Evolutionary conservation across 2,888 invertebrate genomes (phyloP), one percentile per base, ranked within the genome.

Genomic region (Orchestes rusci): DNA sequence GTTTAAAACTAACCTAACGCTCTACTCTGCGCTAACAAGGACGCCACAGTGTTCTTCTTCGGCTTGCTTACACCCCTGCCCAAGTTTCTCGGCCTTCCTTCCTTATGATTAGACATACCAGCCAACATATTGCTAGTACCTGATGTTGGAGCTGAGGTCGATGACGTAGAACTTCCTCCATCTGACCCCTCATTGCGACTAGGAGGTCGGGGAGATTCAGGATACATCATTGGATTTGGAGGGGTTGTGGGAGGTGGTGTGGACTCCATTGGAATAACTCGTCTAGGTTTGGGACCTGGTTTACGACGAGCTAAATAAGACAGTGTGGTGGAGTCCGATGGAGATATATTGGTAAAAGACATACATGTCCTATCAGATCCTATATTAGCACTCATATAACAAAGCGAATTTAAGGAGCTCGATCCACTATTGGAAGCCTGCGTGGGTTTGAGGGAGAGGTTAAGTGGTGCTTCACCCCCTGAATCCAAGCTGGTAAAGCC

Each of bases 1-100:
- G 10, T 10, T 23, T 10, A 23, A 23, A 23, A 23, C 23, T 48
- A 55, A 67, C 72, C 88, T 27, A 89, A 74, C 3, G 89, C 90
- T 45, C 91, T 70, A 61, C 88, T 88, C 70, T 90, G 90, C 0
- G 90, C 90, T 53, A 91, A 69, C 38, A 91, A 70, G 2, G 90
- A 90, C 1, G 91, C 91, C 1, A 91, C 91, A 0, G 91, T 91
- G 66, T 91, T 91, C 73, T 91, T 91, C 75, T 91, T 91, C 50
- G 90, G 90, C 66, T 89, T 89, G 58, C 88, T 88, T 16, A 89
- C 87, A 0, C 90, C 90, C 4, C 89, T 76, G 16, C 90, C 90
- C 17, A 90, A 73, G 69, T 90, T 89, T 7, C 89, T 75, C 1
- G 89, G 88, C 20, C 89, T 70, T 3, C 87, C 85, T 62, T 89